These are phyloP conservation scores for Eulemur rubriventer DNA, from an alignment of 2,797 vertebrate genomes.

Conservation along the genomic window DNA sequence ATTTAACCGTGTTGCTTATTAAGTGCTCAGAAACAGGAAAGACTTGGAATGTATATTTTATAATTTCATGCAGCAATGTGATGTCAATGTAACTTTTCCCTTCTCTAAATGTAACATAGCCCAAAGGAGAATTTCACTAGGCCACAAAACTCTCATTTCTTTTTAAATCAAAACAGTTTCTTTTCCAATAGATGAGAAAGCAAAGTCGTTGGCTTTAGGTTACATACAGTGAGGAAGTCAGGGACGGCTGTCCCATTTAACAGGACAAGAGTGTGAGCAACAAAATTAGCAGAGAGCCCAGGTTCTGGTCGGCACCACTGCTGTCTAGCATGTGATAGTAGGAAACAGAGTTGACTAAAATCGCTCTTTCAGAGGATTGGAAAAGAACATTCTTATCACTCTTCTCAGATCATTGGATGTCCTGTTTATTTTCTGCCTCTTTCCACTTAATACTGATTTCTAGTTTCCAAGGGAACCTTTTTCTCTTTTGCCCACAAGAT, in stretches of 20 bases:
- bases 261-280: neutral
- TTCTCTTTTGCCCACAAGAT: neutral
- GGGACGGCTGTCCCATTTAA: neutral
- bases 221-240: constrained; percentile 3
- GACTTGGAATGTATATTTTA: neutral
- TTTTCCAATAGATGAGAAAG: constrained; percentile 32
- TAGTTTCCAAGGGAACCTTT: neutral
- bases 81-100: neutral
- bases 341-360: neutral
- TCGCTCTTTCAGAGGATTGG: neutral
- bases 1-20: neutral
- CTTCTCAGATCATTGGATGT: neutral
- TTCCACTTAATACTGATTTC: neutral
- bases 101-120: neutral
- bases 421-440: neutral
- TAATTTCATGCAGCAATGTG: neutral
- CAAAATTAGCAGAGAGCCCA: neutral
- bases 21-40: neutral
- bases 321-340: neutral
- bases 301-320: neutral
- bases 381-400: constrained; percentile 11
- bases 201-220: constrained; percentile 7
- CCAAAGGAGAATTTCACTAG: neutral
- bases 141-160: constrained; percentile 6
- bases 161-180: constrained; percentile 31